Evolutionary conservation across 2,797 vertebrate species (phyloP).

Genomic region (Aselliscus stoliczkanus): DNA sequence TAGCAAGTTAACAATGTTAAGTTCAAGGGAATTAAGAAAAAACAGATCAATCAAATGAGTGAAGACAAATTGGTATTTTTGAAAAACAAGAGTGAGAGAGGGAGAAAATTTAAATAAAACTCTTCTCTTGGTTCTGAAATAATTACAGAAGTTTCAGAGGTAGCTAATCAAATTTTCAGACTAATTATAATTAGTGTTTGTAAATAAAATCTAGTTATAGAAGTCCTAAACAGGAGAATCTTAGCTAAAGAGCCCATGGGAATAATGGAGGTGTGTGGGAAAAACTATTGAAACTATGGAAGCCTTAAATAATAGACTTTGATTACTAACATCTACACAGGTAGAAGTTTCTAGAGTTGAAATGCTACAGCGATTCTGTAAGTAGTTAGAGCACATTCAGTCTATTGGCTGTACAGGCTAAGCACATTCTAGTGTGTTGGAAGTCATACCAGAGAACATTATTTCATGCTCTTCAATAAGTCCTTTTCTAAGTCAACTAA

Average conservation of each 20-base stretch:
- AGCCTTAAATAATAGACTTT: neutral
- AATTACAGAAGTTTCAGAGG: neutral
- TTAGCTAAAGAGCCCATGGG: neutral
- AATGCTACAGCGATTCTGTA: neutral
- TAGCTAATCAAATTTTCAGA: neutral
- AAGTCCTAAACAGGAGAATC: neutral
- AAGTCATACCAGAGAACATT: neutral
- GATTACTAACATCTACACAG: neutral
- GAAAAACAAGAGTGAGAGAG: neutral
- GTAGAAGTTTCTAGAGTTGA: neutral
- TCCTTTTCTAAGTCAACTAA: neutral
- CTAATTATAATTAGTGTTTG: neutral
- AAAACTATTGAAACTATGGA: neutral
- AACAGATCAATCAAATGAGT: neutral
- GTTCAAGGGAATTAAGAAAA: neutral
- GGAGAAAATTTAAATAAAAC: neutral
- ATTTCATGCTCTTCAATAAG: neutral
- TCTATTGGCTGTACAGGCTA: neutral
- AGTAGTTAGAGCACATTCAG: neutral
- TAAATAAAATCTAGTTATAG: neutral
- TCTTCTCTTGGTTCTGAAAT: neutral
- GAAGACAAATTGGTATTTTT: neutral
- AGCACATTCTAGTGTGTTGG: fast-evolving
- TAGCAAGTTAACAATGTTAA: neutral
- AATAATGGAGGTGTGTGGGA: neutral